Evolutionary conservation across 1,140 invertebrate species (phyloP), one percentile per base, ranked within the genome.

Genomic region (Drosophila orena): DNA sequence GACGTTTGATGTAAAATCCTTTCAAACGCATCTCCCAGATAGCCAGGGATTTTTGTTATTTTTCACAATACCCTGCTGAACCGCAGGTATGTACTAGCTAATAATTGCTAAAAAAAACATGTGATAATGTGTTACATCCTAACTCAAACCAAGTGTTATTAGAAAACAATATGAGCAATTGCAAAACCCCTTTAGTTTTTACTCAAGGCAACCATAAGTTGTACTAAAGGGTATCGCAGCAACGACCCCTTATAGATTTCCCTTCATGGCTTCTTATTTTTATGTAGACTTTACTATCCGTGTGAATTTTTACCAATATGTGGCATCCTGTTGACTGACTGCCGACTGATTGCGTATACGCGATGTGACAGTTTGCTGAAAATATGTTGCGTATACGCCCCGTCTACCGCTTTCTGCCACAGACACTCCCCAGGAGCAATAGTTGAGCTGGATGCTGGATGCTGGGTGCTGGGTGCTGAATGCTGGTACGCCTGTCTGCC

Each of bases 281-380:
- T 52, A 37, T 40, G 22, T 35, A 5, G 35, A 15, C 14, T 22
- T 61, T 17, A 34, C 43, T 70, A 69, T 34, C 61, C 30, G 62
- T 65, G 66, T 69, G 52, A 58, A 74, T 65, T 86, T 57, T 50
- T 53, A 60, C 47, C 62, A 88, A 88, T 85, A 81, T 81, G 46
- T 61, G 70, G 52, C 44, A 65, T 74, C 38, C 73, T 54, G 53
- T 49, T 60, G 56, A 66, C 72, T 76, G 72, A 76, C 73, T 74
- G 74, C 35, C 80, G 68, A 88, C 78, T 85, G 81, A 86, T 88
- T 86, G 79, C 81, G 81, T 86, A 79, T 86, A 79, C 83, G 81
- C 85, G 77, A 86, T 86, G 83, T 86, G 81, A 86, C 81, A 86
- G 83, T 81, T 88, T 57, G 65, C 37, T 58, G 65, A 72, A 86